Base-by-base conservation (phyloP, 92 coral and sea anemone genomes). In the Porites cylindrica region DNA sequence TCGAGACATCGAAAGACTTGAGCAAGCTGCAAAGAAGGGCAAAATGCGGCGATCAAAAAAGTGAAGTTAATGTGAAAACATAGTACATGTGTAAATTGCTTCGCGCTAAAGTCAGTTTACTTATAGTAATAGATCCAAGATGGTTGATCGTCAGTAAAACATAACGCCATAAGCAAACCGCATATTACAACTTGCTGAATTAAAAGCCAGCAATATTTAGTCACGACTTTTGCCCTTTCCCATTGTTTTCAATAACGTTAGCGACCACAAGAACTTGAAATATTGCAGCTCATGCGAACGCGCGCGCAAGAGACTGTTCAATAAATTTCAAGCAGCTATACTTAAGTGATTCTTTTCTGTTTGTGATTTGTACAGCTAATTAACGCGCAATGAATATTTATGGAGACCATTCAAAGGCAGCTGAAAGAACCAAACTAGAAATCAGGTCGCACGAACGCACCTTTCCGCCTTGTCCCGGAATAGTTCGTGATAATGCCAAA, bases 391-490 rank as follows among this genome's bases (percentile, higher is more conserved):
- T 87, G 94, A 87, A 91, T 87, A 91, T 91, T 91, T 47, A 91
- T 91, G 63, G 38, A 13, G 50, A 76, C 77, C 10, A 66, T 51
- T 76, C 6, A 19, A 66, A 82, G 73, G 18, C 54, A 70, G 70
- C 90, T 90, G 70, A 69, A 85, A 85, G 62, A 50, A 53, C 53
- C 26, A 71, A 74, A 21, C 17, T 8, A 67, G 50, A 80, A 90
- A 61, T 54, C 7, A 74, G 51, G 14, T 14, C 1, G 52, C 23
- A 17, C 95, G 52, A 23, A 17, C 95, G 81, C 81, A 97, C 99
- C 70, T 97, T 85, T 97, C 99, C 67, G 99, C 99, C 79, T 95
- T 97, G 75, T 93, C 98, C 53, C 91, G 76, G 66, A 93, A 97
- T 73, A 93, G 99, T 29, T 92, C 90, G 51, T 96, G 96, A 77